Percentiles rank a stretch among this genome's conserved stretches.
phyloP scores from a whole-genome alignment of 2,888 invertebrate species.

The Frankliniella intonsa region DNA sequence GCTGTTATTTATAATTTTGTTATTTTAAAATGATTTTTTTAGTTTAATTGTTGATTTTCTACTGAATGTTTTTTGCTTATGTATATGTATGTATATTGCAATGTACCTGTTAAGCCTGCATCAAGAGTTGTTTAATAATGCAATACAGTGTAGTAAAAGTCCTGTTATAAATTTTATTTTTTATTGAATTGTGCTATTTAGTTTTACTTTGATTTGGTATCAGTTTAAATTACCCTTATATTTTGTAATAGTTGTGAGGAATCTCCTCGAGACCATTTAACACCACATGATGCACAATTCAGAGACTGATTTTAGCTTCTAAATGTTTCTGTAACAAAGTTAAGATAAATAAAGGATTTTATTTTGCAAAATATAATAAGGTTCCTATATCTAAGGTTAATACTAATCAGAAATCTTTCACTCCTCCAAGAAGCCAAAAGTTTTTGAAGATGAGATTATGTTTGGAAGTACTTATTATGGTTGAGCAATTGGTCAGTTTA shows the following conservation, averaged over 20 bases:
- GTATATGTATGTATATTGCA: background rate
- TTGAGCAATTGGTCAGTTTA: too few relatives aligned
- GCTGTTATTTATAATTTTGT: slow-evolving; percentile 4
- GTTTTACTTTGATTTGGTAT: background rate
- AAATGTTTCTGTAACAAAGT: background rate
- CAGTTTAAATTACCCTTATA: too few relatives aligned
- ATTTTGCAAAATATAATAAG: background rate
- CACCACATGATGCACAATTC: background rate
- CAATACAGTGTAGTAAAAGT: background rate
- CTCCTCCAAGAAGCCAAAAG: too few relatives aligned
- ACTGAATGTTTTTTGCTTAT: background rate
- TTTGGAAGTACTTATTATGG: too few relatives aligned
- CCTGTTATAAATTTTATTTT: background rate
- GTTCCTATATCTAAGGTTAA: too few relatives aligned
- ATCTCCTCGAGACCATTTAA: too few relatives aligned
- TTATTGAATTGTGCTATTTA: background rate
- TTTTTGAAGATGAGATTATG: too few relatives aligned
- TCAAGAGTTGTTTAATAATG: too few relatives aligned
- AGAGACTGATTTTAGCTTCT: background rate
- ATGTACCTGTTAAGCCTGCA: too few relatives aligned
- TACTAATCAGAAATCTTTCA: too few relatives aligned
- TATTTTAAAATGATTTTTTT: background rate
- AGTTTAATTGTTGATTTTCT: background rate
- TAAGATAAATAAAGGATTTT: background rate
- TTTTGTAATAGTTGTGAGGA: too few relatives aligned